Evolutionary conservation across 2,113 vertebrate species (phyloP).

Genomic region (Cottus gobio): DNA sequence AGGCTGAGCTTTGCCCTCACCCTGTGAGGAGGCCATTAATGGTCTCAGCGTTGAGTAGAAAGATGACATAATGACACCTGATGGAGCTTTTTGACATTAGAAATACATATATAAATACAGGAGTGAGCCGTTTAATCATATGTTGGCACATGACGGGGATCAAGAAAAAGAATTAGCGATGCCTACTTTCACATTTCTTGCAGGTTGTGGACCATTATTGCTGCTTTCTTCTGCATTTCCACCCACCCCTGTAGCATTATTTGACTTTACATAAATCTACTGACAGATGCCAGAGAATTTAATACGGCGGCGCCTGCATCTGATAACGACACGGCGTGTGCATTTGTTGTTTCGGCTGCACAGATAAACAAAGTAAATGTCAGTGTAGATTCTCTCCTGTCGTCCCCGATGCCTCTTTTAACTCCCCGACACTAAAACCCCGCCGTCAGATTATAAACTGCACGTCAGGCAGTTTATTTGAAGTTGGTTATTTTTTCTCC

Average conservation of each 20-base stretch:
- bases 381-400: constrained; percentile 30
- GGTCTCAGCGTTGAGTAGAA: background rate
- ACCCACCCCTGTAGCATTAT: constrained; percentile 4
- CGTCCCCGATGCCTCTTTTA: background rate
- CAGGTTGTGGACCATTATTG: background rate
- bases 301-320: constrained; percentile 24
- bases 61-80: background rate
- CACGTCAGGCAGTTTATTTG: background rate
- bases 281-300: constrained; percentile 39
- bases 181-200: background rate
- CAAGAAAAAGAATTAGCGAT: background rate
- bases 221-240: background rate
- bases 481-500: background rate
- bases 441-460: background rate
- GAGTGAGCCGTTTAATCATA: background rate
- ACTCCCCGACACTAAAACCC: too few species aligned
- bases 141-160: background rate
- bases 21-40: constrained; percentile 15
- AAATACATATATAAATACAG: background rate
- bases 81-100: background rate
- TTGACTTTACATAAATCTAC: constrained; percentile 21
- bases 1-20: background rate
- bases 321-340: constrained; percentile 31
- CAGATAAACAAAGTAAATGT: constrained; percentile 48
- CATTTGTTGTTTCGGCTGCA: constrained; percentile 42